A percentile compares a stretch with the other conserved stretches of the same genome.
Conservation (phyloP, 2,888 invertebrate species). For the Netelia inedita region DNA sequence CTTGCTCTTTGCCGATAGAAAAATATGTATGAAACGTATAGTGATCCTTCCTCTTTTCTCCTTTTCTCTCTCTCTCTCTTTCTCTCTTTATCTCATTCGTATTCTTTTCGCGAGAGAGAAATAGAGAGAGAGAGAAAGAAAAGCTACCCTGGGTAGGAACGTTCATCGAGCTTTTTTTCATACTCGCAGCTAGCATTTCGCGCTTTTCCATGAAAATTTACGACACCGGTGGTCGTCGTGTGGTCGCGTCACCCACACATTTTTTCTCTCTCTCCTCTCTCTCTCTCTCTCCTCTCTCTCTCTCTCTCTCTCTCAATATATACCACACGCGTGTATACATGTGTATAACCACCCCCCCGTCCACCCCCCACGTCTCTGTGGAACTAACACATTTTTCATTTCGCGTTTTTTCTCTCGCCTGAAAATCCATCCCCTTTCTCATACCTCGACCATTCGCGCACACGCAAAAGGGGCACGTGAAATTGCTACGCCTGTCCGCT, state of each 20-base stretch:
- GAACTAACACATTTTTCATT: background rate
- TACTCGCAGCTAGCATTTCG: constrained; percentile 30
- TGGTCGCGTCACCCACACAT: constrained; percentile 9
- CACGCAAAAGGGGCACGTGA: no score
- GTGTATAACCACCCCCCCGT: background rate
- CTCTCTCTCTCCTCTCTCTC: background rate
- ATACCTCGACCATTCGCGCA: background rate
- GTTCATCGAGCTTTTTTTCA: constrained; percentile 45
- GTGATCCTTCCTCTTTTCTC: constrained; percentile 3
- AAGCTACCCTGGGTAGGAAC: constrained; percentile 7
- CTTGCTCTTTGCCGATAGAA: constrained; percentile 22
- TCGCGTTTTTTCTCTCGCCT: constrained; percentile 6
- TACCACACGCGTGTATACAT: background rate
- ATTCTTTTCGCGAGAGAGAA: background rate
- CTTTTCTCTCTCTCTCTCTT: background rate
- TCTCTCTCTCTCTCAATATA: background rate
- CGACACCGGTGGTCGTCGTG: constrained; percentile 11
- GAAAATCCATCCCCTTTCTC: constrained; percentile 6
- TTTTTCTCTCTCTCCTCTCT: background rate
- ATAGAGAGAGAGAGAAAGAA: background rate
- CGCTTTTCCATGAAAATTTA: constrained; percentile 54
- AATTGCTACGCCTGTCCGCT: no score
- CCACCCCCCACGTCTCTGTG: background rate
- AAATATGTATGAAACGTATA: constrained; percentile 25
- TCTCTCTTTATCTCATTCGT: background rate